These are phyloP conservation scores for Argopecten irradians DNA, from an alignment of 1,140 invertebrate genomes.

Conservation along the genomic window DNA sequence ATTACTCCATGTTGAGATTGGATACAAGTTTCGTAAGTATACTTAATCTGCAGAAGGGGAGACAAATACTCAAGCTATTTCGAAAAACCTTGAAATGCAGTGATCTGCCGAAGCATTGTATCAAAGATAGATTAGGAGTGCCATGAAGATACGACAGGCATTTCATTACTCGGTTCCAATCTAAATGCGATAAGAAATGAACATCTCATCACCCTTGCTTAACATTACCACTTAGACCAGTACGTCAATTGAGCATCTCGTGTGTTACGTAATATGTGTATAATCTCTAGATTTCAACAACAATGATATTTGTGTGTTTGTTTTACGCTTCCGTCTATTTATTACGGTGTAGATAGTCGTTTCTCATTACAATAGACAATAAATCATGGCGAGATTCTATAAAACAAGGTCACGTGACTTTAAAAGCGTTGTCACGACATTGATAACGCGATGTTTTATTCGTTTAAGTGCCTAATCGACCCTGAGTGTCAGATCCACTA, in stretches of 20 bases:
- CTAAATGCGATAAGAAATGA: background rate
- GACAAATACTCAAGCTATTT: no score
- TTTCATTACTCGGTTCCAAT: background rate
- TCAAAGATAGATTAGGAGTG: background rate
- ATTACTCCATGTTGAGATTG: no score
- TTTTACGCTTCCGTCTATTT: background rate
- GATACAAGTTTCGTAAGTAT: no score
- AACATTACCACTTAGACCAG: background rate
- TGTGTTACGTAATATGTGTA: constrained; percentile 17
- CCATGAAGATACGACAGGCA: background rate
- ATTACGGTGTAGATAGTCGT: background rate
- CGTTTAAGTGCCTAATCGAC: background rate
- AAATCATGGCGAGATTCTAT: background rate
- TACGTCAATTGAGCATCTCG: background rate
- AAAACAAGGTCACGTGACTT: constrained; percentile 9
- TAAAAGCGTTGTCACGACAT: background rate
- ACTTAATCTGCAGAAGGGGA: no score
- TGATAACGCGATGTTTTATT: background rate
- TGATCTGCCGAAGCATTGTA: background rate
- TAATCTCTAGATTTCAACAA: background rate
- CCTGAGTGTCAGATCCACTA: background rate
- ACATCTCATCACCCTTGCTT: background rate
- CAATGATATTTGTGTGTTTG: background rate
- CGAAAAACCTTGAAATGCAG: no score
- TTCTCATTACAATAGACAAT: background rate